Evolutionary conservation across 2,797 vertebrate species (phyloP).

Genomic region (Pseudopleuronectes americanus): DNA sequence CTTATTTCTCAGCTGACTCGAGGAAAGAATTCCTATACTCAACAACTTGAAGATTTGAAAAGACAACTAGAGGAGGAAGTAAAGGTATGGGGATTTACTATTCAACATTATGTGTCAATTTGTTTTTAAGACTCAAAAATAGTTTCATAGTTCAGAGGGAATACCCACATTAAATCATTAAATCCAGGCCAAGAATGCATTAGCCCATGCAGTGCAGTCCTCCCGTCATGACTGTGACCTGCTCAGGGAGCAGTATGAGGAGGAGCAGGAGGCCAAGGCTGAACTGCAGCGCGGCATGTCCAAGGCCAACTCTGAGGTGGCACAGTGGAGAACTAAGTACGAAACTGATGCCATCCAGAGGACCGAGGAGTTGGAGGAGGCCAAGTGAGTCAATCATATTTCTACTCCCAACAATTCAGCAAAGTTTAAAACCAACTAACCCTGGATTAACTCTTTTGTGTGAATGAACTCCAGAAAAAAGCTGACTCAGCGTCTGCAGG

Average conservation of each 20-base stretch:
- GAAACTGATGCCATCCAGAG: conserved; percentile 92
- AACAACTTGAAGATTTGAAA: conserved; percentile 89
- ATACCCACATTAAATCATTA: background rate
- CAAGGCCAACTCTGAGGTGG: conserved; percentile 90
- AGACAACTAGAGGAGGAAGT: conserved; percentile 89
- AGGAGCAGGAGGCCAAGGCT: conserved; percentile 87
- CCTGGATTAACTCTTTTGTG: background rate
- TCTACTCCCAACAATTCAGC: conserved; percentile 43
- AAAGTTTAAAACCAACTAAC: background rate
- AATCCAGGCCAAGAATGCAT: conserved; percentile 85
- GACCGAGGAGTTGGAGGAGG: conserved; percentile 89
- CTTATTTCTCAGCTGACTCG: conserved; percentile 86
- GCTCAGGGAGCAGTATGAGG: conserved; percentile 89
- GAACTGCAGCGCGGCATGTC: conserved; percentile 88
- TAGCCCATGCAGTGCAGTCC: conserved; percentile 88
- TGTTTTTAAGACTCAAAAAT: background rate
- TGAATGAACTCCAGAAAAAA: conserved; percentile 79
- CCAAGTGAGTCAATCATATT: conserved; percentile 82
- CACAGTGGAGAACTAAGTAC: conserved; percentile 91
- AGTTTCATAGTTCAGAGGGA: background rate
- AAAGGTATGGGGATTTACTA: conserved; percentile 72
- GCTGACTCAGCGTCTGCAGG: conserved; percentile 90
- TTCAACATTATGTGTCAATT: background rate
- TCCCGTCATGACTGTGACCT: conserved; percentile 80
- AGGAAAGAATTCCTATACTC: conserved; percentile 86